Conservation (phyloP, 2,888 invertebrate species). For the Folsomia candida region DNA sequence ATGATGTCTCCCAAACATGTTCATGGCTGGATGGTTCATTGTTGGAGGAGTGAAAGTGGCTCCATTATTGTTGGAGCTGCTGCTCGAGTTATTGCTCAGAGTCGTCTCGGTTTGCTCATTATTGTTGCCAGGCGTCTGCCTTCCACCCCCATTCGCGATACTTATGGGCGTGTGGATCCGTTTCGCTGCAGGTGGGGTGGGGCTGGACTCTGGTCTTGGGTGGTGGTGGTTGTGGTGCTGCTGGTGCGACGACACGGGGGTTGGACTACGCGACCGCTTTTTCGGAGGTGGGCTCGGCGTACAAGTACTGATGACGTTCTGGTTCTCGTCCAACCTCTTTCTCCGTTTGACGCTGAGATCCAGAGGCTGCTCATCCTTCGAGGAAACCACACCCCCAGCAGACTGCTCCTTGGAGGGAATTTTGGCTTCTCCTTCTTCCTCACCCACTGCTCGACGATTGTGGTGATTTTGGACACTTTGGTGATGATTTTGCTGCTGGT, state of each 20-base stretch:
- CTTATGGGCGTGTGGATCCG: constrained; percentile 51
- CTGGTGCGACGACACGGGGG: too few relatives aligned
- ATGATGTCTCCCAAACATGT: constrained; percentile 41
- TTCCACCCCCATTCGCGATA: constrained; percentile 42
- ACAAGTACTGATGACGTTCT: constrained; percentile 65
- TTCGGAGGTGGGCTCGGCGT: constrained; percentile 41
- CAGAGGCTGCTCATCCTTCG: constrained; percentile 71
- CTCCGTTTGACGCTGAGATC: constrained; percentile 85
- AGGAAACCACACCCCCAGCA: neutral
- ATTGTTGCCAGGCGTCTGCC: too few relatives aligned
- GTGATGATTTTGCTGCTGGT: constrained; percentile 5
- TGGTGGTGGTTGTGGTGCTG: constrained; percentile 54
- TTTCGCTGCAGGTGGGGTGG: constrained; percentile 63
- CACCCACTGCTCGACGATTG: neutral
- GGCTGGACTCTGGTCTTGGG: constrained; percentile 58
- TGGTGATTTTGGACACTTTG: neutral
- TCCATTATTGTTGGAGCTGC: neutral
- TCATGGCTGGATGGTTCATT: neutral
- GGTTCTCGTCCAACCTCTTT: constrained; percentile 78
- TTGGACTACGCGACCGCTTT: neutral
- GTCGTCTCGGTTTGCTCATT: neutral
- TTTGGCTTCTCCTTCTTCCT: constrained; percentile 29
- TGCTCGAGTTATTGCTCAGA: neutral
- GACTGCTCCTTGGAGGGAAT: constrained; percentile 2
- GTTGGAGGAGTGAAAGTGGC: neutral